phyloP scores from a whole-genome alignment of 2,113 vertebrate species.

The Toxotes chatareus region DNA sequence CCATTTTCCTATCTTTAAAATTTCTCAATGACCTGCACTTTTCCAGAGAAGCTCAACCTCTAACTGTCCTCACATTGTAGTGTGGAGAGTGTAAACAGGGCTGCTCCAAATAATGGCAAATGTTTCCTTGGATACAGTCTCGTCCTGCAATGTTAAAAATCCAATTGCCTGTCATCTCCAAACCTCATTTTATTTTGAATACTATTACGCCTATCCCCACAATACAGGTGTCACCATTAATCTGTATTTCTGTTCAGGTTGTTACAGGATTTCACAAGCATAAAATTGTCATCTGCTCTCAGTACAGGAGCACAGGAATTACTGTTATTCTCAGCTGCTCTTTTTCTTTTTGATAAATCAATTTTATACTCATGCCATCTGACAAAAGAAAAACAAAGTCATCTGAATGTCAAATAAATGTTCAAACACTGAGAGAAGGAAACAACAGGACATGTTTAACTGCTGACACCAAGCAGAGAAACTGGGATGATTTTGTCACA shows the following conservation, averaged over 20 bases:
- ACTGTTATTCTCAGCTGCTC: background rate
- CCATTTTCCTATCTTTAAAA: background rate
- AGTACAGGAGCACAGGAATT: background rate
- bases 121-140: background rate
- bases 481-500: background rate
- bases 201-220: background rate
- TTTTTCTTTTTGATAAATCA: background rate
- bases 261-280: background rate
- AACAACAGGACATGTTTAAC: background rate
- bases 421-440: background rate
- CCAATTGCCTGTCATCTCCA: background rate
- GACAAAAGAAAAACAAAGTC: background rate
- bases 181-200: background rate
- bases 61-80: background rate
- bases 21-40: background rate
- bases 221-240: background rate
- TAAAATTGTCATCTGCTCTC: background rate
- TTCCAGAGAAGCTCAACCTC: background rate
- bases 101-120: background rate
- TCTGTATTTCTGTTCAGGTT: conserved; percentile 3
- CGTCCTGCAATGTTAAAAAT: background rate
- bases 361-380: background rate
- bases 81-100: background rate
- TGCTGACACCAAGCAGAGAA: background rate
- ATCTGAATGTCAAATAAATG: background rate